These are phyloP conservation scores for Diaphora mendica DNA, from an alignment of 2,888 invertebrate genomes.

Conservation along the genomic window DNA sequence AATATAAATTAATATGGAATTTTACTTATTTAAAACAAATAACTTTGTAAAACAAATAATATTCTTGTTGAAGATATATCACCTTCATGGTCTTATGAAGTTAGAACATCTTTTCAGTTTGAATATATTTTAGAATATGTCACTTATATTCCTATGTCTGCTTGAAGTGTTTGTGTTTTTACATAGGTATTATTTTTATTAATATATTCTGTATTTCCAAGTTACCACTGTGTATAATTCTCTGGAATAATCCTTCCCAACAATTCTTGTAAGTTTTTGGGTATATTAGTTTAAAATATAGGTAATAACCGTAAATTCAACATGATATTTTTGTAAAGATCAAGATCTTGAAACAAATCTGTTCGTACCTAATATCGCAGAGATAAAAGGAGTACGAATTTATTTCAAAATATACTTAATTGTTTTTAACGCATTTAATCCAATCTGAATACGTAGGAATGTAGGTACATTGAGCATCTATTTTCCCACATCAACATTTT, in stretches of 20 bases:
- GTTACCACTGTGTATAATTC: too few relatives aligned
- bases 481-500: constrained; percentile 2
- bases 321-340: constrained; percentile 25
- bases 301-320: constrained; percentile 29
- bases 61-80: too few relatives aligned
- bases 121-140: too few relatives aligned
- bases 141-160: too few relatives aligned
- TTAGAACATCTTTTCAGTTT: too few relatives aligned
- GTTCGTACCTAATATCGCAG: constrained; percentile 28
- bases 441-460: not conserved
- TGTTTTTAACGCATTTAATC: constrained; percentile 1
- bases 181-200: too few relatives aligned
- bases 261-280: not conserved
- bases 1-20: not conserved
- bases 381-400: constrained; percentile 25
- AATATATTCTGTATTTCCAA: too few relatives aligned
- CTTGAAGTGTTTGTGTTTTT: too few relatives aligned
- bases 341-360: constrained; percentile 32
- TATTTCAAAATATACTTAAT: constrained; percentile 29
- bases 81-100: too few relatives aligned
- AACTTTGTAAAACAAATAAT: not conserved
- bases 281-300: not conserved
- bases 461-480: not conserved
- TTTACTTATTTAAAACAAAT: not conserved
- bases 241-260: too few relatives aligned